phyloP scores from a whole-genome alignment of 2,888 invertebrate species.

The Dorcus parallelipipedus region DNA sequence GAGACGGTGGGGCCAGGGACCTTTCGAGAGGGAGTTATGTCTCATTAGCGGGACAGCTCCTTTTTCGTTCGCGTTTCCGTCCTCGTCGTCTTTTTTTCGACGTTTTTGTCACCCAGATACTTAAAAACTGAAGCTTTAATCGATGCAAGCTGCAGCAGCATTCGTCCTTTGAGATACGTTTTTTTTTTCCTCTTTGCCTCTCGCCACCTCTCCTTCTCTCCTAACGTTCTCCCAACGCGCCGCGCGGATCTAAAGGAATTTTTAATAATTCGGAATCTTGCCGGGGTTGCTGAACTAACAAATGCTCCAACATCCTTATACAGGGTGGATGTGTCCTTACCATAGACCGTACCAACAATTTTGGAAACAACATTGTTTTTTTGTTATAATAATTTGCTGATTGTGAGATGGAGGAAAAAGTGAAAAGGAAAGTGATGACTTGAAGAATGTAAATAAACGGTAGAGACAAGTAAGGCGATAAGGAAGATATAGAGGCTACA shows the following conservation, averaged over 20 bases:
- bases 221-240: neutral
- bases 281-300: too few species aligned
- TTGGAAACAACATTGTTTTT: too few species aligned
- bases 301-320: too few species aligned
- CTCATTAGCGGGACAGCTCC: neutral
- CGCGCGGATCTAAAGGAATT: neutral
- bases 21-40: neutral
- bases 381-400: too few species aligned
- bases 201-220: neutral
- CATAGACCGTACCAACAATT: too few species aligned
- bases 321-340: too few species aligned
- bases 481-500: too few species aligned
- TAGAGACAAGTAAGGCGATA: too few species aligned
- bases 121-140: constrained; percentile 1
- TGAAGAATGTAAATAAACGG: too few species aligned
- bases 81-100: neutral
- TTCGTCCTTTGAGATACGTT: neutral
- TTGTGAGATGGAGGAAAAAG: too few species aligned
- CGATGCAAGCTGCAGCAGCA: neutral
- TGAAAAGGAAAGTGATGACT: too few species aligned
- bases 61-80: neutral
- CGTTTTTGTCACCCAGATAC: neutral
- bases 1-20: neutral
- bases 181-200: neutral
- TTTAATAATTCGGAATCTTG: too few species aligned